Evolutionary conservation across 2,113 vertebrate genomes (phyloP).

Genomic region (Stegostoma tigrinum): DNA sequence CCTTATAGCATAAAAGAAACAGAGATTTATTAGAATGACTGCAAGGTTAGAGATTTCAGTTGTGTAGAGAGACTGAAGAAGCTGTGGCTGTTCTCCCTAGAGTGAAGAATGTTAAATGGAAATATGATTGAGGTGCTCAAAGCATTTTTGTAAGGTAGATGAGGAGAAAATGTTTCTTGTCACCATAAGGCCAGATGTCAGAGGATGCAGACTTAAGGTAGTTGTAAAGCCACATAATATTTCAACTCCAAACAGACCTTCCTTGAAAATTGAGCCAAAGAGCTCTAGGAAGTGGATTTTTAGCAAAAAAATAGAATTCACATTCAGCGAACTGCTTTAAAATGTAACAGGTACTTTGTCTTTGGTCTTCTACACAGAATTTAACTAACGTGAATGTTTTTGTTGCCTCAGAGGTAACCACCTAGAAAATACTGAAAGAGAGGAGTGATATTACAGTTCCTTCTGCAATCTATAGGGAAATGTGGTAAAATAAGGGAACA

Average conservation of each 20-base stretch:
- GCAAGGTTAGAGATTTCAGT: too few relatives aligned
- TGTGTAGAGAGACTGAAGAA: too few relatives aligned
- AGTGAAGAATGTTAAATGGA: too few relatives aligned
- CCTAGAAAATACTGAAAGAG: not conserved
- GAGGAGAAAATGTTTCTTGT: not conserved
- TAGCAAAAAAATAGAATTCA: not conserved
- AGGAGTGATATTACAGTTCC: not conserved
- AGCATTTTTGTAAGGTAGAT: too few relatives aligned
- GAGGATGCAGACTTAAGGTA: not conserved
- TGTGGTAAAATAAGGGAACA: not conserved
- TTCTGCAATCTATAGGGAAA: not conserved
- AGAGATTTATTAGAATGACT: too few relatives aligned
- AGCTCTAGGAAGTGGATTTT: not conserved
- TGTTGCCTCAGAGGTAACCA: not conserved
- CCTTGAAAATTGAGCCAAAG: not conserved
- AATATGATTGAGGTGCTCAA: too few relatives aligned
- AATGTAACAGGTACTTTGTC: not conserved
- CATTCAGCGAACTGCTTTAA: not conserved
- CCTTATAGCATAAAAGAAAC: too few relatives aligned
- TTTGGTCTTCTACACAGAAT: not conserved
- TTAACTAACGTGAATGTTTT: not conserved
- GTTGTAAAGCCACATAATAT: not conserved
- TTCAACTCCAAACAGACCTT: not conserved
- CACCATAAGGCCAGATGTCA: too few relatives aligned
- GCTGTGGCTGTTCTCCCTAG: too few relatives aligned